Percentiles rank a stretch among this genome's conserved stretches.
phyloP scores from a whole-genome alignment of 2,113 vertebrate species.

The Chiloscyllium plagiosum region DNA sequence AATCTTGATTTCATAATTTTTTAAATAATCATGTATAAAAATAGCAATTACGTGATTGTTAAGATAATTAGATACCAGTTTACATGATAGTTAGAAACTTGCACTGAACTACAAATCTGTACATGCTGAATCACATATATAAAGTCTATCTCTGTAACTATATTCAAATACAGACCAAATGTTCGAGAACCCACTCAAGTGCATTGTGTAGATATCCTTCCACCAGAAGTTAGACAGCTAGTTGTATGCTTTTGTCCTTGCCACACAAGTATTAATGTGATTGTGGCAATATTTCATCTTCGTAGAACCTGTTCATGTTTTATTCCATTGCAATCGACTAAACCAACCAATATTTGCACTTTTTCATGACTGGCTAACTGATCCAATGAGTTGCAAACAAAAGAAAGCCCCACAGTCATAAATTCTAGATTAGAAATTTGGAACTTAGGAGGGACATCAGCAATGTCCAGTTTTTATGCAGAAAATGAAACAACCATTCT shows the following conservation, averaged over 20 bases:
- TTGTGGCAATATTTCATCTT: background rate
- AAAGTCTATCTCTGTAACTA: no score
- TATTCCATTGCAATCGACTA: background rate
- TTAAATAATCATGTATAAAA: background rate
- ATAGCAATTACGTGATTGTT: background rate
- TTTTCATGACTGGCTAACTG: background rate
- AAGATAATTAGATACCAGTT: background rate
- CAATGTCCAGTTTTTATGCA: background rate
- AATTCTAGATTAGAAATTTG: background rate
- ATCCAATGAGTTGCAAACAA: background rate
- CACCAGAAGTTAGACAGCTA: background rate
- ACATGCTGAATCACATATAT: background rate
- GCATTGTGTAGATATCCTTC: background rate
- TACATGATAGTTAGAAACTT: background rate
- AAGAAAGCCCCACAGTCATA: background rate
- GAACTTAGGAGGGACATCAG: background rate
- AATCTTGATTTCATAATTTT: background rate
- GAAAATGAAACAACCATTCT: background rate
- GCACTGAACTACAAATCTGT: background rate
- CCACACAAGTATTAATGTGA: background rate
- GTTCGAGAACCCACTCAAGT: background rate
- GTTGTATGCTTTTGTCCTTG: background rate
- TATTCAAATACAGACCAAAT: background rate
- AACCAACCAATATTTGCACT: background rate
- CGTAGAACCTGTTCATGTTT: background rate